phyloP scores from a whole-genome alignment of 1,140 invertebrate species.

The Ips typographus region DNA sequence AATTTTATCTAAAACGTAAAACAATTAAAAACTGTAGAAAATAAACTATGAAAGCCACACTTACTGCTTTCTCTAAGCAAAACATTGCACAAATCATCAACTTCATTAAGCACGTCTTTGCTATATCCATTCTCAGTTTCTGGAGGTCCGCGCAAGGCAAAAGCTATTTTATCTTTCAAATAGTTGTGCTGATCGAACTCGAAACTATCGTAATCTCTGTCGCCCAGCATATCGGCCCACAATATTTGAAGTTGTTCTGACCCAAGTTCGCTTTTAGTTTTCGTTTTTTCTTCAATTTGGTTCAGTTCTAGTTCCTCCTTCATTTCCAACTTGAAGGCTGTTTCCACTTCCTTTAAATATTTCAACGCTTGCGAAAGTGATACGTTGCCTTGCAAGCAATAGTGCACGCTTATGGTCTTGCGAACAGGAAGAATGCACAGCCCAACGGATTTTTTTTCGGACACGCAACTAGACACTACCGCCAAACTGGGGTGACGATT shows the following conservation, averaged over 20 bases:
- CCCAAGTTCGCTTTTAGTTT: constrained; percentile 27
- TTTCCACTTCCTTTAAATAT: constrained; percentile 29
- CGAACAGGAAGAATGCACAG: constrained; percentile 36
- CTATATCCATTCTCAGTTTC: constrained; percentile 36
- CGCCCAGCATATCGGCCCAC: constrained; percentile 43
- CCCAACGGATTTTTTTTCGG: constrained; percentile 20
- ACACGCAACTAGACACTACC: constrained; percentile 25
- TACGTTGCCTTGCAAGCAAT: constrained; percentile 32
- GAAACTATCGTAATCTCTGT: constrained; percentile 47
- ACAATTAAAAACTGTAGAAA: constrained; percentile 7
- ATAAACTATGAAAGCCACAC: constrained; percentile 19
- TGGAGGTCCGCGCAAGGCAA: constrained; percentile 43
- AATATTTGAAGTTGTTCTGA: constrained; percentile 41
- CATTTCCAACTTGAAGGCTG: constrained; percentile 27
- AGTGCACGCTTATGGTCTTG: constrained; percentile 32
- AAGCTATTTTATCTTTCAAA: constrained; percentile 46
- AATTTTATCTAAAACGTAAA: background rate
- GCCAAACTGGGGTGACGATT: constrained; percentile 25
- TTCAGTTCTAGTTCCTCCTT: constrained; percentile 32
- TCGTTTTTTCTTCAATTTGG: constrained; percentile 13
- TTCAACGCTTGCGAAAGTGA: constrained; percentile 25
- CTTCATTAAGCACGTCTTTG: constrained; percentile 29
- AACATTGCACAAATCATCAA: constrained; percentile 34
- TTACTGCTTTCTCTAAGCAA: constrained; percentile 40
- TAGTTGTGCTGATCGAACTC: constrained; percentile 39